These are phyloP conservation scores for Luscinia luscinia DNA, from an alignment of 2,797 vertebrate genomes.

Conservation along the genomic window DNA sequence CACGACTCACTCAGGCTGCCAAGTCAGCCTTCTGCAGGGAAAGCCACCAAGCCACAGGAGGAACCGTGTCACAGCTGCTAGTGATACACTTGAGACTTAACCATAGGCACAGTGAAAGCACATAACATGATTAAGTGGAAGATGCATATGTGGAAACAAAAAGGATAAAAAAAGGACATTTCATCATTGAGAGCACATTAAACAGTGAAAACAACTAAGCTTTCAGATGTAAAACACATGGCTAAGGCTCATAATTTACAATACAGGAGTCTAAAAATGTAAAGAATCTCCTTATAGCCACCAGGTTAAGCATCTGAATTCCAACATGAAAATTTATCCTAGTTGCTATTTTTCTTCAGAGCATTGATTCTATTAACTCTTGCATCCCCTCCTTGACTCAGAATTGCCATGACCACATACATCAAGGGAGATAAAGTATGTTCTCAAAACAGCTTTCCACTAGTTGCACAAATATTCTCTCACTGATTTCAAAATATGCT, in stretches of 20 bases:
- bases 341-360: not conserved
- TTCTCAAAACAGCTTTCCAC: not conserved
- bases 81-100: not conserved
- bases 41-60: not conserved
- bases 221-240: conserved; percentile 41
- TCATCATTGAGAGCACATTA: not conserved
- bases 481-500: not conserved
- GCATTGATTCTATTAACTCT: not conserved
- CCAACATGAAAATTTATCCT: not conserved
- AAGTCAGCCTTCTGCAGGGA: not conserved
- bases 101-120: not conserved
- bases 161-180: not conserved
- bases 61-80: not conserved
- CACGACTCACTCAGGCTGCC: not conserved
- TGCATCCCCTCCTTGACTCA: not conserved
- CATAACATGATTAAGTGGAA: not conserved
- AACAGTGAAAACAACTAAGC: not conserved
- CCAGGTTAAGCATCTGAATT: conserved; percentile 42
- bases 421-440: not conserved
- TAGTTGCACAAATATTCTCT: not conserved
- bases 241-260: not conserved
- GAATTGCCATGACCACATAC: not conserved
- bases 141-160: not conserved
- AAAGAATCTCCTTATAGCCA: conserved; percentile 24
- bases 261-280: conserved; percentile 23